Evolutionary conservation across 2,113 vertebrate species (phyloP).

Genomic region (Strix aluco): DNA sequence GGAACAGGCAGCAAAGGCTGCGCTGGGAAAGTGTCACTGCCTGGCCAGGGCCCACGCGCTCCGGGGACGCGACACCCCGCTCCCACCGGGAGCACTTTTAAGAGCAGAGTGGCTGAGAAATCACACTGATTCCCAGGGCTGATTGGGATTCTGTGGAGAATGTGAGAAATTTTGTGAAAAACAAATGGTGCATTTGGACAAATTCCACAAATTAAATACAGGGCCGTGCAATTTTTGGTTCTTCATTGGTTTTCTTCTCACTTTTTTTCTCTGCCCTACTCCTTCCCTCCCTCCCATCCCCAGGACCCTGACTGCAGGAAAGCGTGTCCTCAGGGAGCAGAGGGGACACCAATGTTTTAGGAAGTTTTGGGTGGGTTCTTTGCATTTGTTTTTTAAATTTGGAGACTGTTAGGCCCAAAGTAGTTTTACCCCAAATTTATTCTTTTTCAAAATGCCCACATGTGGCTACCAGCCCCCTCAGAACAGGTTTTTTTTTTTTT

Average conservation of each 20-base stretch:
- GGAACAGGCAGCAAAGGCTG: not conserved
- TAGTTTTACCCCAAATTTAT: not conserved
- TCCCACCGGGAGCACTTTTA: fast-evolving
- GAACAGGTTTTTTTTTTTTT: not conserved
- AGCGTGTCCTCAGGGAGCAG: not conserved
- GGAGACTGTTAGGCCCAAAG: not conserved
- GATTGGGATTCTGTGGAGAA: not conserved
- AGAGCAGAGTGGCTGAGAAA: not conserved
- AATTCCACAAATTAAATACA: fast-evolving
- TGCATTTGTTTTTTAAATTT: not conserved
- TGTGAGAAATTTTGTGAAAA: not conserved
- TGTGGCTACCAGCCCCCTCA: not conserved
- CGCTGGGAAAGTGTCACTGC: fast-evolving
- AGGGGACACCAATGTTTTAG: not conserved
- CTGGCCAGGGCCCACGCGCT: fast-evolving
- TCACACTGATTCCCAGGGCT: not conserved
- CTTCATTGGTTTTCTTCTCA: not conserved
- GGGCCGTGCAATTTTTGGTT: fast-evolving
- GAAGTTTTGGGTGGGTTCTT: not conserved
- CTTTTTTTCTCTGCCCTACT: not conserved
- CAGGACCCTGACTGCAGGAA: too few species aligned
- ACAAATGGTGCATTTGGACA: not conserved
- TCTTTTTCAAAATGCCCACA: not conserved
- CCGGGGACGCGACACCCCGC: fast-evolving
- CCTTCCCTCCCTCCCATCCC: not conserved